Conservation (phyloP, 1,140 invertebrate species). For the Monochamus saltuarius region DNA sequence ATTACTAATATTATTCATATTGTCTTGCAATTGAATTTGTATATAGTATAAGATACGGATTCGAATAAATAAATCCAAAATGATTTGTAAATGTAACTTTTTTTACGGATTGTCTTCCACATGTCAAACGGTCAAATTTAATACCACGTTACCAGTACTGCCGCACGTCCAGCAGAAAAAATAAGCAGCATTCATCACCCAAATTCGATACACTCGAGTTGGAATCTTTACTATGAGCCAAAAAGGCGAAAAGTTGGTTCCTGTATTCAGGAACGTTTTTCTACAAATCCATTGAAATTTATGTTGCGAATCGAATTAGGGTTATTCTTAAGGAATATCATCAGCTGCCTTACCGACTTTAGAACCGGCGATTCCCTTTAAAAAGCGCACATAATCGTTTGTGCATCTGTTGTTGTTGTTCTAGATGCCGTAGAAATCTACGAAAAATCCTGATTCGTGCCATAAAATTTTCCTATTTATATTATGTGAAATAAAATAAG, state of each 20-base stretch:
- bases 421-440: conserved; percentile 14
- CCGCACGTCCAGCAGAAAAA: no score
- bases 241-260: conserved; percentile 1
- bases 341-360: conserved; percentile 11
- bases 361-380: conserved; percentile 3
- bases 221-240: conserved; percentile 5
- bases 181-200: not conserved
- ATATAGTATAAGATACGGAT: no score
- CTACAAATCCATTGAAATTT: conserved; percentile 5
- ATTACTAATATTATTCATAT: no score
- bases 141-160: no score
- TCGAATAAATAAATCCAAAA: no score
- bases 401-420: conserved; percentile 3
- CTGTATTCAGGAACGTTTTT: not conserved
- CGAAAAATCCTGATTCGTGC: conserved; percentile 16
- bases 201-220: conserved; percentile 15
- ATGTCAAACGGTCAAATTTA: no score
- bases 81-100: no score
- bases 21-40: no score
- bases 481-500: not conserved
- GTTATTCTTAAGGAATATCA: conserved; percentile 11
- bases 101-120: no score
- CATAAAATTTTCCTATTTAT: conserved; percentile 14
- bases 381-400: conserved; percentile 5
- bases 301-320: conserved; percentile 7